Percentiles rank a stretch among this genome's conserved stretches.
phyloP scores from a whole-genome alignment of 1,140 invertebrate species.

The Penaeus vannamei region DNA sequence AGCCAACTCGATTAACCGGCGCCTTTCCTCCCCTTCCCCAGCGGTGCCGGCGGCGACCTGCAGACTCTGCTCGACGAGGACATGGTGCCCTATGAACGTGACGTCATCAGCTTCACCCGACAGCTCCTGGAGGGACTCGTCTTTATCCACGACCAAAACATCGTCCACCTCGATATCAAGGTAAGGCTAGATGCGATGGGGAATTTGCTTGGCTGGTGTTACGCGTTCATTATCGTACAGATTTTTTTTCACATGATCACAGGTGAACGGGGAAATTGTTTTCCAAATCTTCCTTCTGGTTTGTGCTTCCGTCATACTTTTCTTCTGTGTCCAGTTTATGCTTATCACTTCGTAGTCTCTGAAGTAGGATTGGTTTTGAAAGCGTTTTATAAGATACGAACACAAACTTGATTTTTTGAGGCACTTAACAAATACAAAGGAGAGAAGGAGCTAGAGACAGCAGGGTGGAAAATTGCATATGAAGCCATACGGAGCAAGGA shows the following conservation, averaged over 20 bases:
- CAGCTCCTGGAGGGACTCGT: conserved; percentile 82
- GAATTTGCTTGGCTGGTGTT: no score
- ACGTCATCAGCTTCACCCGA: conserved; percentile 75
- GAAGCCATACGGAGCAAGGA: background rate
- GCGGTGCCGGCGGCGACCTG: conserved; percentile 83
- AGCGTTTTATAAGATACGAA: no score
- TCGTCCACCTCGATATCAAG: conserved; percentile 87
- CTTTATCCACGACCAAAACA: conserved; percentile 82
- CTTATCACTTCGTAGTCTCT: no score
- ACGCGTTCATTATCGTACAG: no score
- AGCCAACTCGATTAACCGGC: background rate
- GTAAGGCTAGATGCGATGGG: conserved; percentile 71
- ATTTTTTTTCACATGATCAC: no score
- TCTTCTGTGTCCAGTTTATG: no score
- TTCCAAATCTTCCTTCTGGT: no score
- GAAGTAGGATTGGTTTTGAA: no score
- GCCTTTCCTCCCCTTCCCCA: conserved; percentile 69
- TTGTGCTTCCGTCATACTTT: no score
- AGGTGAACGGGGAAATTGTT: no score
- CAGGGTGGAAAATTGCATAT: background rate
- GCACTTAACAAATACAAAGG: no score
- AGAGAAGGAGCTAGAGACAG: background rate
- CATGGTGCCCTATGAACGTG: conserved; percentile 80
- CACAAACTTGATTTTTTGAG: no score
- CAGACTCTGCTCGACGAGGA: conserved; percentile 84